phyloP scores from a whole-genome alignment of 2,113 vertebrate genomes.

The Sakesphorus luctuosus region DNA sequence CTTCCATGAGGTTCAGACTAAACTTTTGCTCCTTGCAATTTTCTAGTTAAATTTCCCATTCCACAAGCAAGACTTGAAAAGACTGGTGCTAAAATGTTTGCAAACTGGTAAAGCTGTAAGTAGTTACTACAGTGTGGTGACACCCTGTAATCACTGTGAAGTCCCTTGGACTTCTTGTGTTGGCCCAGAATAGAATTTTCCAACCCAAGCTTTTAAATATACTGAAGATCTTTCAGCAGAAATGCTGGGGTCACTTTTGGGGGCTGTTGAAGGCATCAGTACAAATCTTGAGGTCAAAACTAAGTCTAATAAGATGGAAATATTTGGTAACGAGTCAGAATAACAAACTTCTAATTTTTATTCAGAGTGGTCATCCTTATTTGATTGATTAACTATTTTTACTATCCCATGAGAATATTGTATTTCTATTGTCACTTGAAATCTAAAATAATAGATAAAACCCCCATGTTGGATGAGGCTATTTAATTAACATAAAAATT shows the following conservation, averaged over 20 bases:
- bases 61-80: not conserved
- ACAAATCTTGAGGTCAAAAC: not conserved
- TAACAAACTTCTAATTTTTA: not conserved
- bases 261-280: not conserved
- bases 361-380: not conserved
- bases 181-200: not conserved
- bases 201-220: not conserved
- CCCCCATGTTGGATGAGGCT: not conserved
- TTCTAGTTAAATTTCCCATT: not conserved
- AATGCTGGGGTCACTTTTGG: not conserved
- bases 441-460: conserved; percentile 5
- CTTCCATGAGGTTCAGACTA: not conserved
- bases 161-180: not conserved
- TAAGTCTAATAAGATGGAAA: not conserved
- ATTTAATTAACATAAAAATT: conserved; percentile 29
- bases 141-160: not conserved
- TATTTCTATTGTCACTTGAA: not conserved
- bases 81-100: not conserved
- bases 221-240: not conserved
- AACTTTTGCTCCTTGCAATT: not conserved
- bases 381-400: conserved; percentile 23
- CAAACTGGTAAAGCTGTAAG: not conserved
- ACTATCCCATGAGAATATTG: not conserved
- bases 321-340: not conserved
- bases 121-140: not conserved